Base-by-base conservation (phyloP, 1,140 invertebrate genomes). In the Agraylea sexmaculata region DNA sequence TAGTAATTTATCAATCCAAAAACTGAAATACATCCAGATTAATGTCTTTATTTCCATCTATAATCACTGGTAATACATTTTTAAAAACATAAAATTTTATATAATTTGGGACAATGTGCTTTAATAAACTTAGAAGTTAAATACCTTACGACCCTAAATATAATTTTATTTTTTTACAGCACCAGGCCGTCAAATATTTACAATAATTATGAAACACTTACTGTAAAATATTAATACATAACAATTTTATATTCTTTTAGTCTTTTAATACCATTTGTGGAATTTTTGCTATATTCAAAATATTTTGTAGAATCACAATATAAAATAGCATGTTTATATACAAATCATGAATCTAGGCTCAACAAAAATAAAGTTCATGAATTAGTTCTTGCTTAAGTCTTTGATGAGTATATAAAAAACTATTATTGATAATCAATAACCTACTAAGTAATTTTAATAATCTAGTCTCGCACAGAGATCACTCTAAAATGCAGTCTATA, bases 401-500 rank as follows among this genome's bases (percentile, higher is more conserved):
- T 27, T 27, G n/a, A 27, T n/a, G 23, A 27, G 7, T 27, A 38
- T 43, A 37, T 43, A 22, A 19, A 35, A 33, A 22, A 42, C 11
- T 29, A 20, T 27, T 37, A 31, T 33, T 25, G n/a, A 25, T 25
- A n/a, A n/a, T 37, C 20, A 16, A 44, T 39, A 44, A 19, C 42
- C 37, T 44, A 44, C 42, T 25, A 37, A 37, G 37, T 38, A 28
- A 37, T 17, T 45, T 25, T 25, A 8, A 23, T 44, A 39, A 13
- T 34, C 40, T 43, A 39, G 4, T 38, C 43, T 49, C 43, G 13
- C 46, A 21, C 28, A 40, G 43, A 45, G 47, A 49, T 49, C 43
- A 45, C 33, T 32, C 48, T 50, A 50, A 50, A 50, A 50, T 50
- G 45, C 48, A 50, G 48, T 50, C 48, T 50, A 50, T 50, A 7